These are phyloP conservation scores for Neosilurus mollespiculum DNA, from an alignment of 2,797 vertebrate species.

Conservation along the genomic window DNA sequence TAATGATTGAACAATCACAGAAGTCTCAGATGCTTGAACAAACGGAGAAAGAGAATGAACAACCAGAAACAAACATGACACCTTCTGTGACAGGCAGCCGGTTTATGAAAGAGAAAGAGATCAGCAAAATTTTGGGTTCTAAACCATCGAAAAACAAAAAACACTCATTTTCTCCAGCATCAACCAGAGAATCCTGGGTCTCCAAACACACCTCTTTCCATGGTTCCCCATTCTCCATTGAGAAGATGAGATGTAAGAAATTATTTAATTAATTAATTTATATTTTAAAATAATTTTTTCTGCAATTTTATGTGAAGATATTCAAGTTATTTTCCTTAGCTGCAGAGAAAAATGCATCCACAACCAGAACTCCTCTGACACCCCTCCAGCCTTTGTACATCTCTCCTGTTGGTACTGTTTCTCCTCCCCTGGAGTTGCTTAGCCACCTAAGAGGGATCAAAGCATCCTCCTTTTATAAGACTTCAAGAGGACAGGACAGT, in stretches of 20 bases:
- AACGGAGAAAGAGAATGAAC: slow-evolving; percentile 31
- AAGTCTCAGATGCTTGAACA: background rate
- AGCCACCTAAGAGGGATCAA: slow-evolving; percentile 57
- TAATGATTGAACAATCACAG: background rate
- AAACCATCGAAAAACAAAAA: slow-evolving; percentile 19
- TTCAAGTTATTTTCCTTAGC: slow-evolving; percentile 66
- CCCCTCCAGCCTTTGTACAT: slow-evolving; percentile 63
- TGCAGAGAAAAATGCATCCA: slow-evolving; percentile 66
- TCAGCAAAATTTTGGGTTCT: slow-evolving; percentile 5
- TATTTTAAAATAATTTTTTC: background rate
- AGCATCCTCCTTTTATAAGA: slow-evolving; percentile 53
- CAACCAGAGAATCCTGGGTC: slow-evolving; percentile 53
- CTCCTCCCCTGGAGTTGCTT: slow-evolving; percentile 63
- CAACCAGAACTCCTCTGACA: slow-evolving; percentile 61
- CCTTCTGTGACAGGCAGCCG: background rate
- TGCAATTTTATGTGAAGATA: background rate
- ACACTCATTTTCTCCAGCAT: slow-evolving; percentile 41
- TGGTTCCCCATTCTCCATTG: slow-evolving; percentile 66
- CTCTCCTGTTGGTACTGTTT: slow-evolving; percentile 59
- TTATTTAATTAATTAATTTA: background rate
- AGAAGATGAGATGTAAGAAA: slow-evolving; percentile 86
- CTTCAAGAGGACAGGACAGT: slow-evolving; percentile 44
- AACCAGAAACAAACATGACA: background rate
- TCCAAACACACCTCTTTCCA: slow-evolving; percentile 53
- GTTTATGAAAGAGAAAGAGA: slow-evolving; percentile 32